Evolutionary conservation across 2,888 invertebrate species (phyloP), one percentile per base, ranked within the genome.

Genomic region (Platypus cylindrus): DNA sequence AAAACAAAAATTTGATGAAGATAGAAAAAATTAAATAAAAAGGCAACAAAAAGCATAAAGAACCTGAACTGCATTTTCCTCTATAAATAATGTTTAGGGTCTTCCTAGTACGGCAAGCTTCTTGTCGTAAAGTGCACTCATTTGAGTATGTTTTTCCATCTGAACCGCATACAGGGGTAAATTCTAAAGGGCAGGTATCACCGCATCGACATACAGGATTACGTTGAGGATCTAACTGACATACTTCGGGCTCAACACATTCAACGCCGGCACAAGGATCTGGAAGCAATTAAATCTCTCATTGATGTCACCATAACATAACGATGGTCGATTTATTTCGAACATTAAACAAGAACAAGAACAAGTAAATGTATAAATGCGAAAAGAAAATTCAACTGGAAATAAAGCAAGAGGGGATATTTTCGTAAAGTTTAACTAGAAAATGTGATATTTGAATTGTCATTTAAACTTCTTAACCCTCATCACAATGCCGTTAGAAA

Each of bases 251-350:
- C 45, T 78, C 75, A 17, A 75, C 68, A 62, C 90, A 90, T 52
- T 74, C 70, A 46, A 82, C 71, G 37, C 75, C 78, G 25, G 75
- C 71, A 60, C 90, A 90, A 1, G 90, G 90, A 71, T 90, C 90
- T 90, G 67, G 30, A 66, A 64, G 50, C 35, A 42, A 32, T 36
- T 29, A 41, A 30, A 41, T 29, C n/a, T n/a, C n/a, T n/a, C n/a
- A n/a, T n/a, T n/a, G n/a, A n/a, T n/a, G n/a, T n/a, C n/a, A n/a
- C n/a, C n/a, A n/a, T n/a, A n/a, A n/a, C n/a, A n/a, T n/a, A n/a
- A n/a, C n/a, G n/a, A n/a, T n/a, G n/a, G n/a, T n/a, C n/a, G n/a
- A n/a, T n/a, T n/a, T n/a, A n/a, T n/a, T n/a, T n/a, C n/a, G n/a
- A n/a, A n/a, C n/a, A n/a, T n/a, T n/a, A n/a, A n/a, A n/a, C n/a